phyloP scores from a whole-genome alignment of 1,140 invertebrate species.

The Chironomus striatipennis region DNA sequence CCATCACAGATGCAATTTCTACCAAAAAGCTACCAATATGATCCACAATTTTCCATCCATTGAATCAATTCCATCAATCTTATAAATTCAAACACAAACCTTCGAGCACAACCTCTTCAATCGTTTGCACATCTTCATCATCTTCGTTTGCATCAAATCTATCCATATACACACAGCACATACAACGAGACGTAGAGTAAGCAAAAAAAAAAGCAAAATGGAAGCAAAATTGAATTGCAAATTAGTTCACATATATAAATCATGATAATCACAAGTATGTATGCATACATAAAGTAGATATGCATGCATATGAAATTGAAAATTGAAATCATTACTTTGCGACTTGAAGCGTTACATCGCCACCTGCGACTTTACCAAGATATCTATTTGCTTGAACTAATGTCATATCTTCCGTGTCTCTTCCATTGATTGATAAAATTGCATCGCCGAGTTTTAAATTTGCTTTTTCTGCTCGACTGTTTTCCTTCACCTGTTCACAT shows the following conservation, averaged over 20 bases:
- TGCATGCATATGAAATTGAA: neutral
- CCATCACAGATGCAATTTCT: no score
- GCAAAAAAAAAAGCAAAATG: neutral
- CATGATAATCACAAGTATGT: neutral
- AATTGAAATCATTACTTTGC: slow-evolving; percentile 14
- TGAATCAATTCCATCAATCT: neutral
- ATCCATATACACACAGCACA: no score
- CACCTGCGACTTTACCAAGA: neutral
- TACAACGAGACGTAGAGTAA: neutral
- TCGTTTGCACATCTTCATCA: slow-evolving; percentile 10
- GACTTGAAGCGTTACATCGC: neutral
- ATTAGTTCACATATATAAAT: neutral
- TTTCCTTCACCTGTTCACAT: slow-evolving; percentile 57
- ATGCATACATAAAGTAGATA: neutral
- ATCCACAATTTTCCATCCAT: no score
- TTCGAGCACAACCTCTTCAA: slow-evolving; percentile 16
- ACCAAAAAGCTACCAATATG: no score
- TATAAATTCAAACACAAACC: neutral
- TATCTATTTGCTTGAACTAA: slow-evolving; percentile 58
- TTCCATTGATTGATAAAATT: slow-evolving; percentile 68
- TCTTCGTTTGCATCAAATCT: neutral
- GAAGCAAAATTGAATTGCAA: neutral
- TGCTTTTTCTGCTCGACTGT: slow-evolving; percentile 72
- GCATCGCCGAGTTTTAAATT: slow-evolving; percentile 76
- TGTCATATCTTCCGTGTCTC: slow-evolving; percentile 56